Conservation (phyloP, 2,888 invertebrate genomes). For the Timandra comae region DNA sequence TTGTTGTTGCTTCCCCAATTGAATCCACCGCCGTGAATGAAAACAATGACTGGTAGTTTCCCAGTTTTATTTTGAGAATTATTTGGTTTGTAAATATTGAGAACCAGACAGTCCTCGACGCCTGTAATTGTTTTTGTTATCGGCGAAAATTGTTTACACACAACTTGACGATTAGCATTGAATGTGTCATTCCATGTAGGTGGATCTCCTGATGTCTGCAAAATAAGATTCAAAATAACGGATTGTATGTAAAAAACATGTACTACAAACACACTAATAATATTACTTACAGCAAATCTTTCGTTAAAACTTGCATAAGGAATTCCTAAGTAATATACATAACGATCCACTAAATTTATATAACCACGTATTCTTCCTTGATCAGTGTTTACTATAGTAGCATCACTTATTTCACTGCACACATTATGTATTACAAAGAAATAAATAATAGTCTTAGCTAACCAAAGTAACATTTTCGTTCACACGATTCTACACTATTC, state of each 20-base stretch:
- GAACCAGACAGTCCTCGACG: slow-evolving; percentile 38
- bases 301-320: slow-evolving; percentile 28
- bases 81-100: slow-evolving; percentile 43
- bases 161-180: slow-evolving; percentile 19
- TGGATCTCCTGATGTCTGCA: slow-evolving; percentile 27
- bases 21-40: slow-evolving; percentile 40
- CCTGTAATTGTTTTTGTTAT: slow-evolving; percentile 18
- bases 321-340: slow-evolving; percentile 26
- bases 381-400: slow-evolving; percentile 1
- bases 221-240: neutral
- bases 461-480: too few relatives aligned
- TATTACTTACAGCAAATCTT: slow-evolving; percentile 24
- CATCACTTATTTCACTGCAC: too few relatives aligned
- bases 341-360: slow-evolving; percentile 12
- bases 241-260: neutral
- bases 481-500: too few relatives aligned
- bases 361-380: slow-evolving; percentile 26
- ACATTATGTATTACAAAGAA: too few relatives aligned
- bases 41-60: slow-evolving; percentile 37
- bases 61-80: slow-evolving; percentile 37
- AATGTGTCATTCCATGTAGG: slow-evolving; percentile 28
- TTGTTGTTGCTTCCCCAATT: slow-evolving; percentile 32
- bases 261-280: neutral
- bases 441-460: neutral
- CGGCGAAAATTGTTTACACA: slow-evolving; percentile 26